phyloP scores from a whole-genome alignment of 1,140 invertebrate species.

The Meloidogyne chitwoodi region DNA sequence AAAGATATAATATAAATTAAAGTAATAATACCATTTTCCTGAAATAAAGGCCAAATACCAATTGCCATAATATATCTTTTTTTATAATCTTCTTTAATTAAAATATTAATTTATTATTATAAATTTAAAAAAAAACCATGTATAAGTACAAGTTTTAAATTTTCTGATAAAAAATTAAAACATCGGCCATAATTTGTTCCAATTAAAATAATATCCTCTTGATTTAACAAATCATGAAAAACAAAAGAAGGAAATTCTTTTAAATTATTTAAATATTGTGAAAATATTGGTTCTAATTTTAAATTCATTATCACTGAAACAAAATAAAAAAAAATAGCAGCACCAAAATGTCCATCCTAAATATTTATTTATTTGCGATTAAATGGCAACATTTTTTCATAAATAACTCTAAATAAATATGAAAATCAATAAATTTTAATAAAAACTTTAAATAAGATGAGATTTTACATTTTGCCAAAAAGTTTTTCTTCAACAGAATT shows the following conservation, averaged over 20 bases:
- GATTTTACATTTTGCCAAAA: no score
- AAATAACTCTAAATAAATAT: no score
- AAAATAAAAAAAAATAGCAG: no score
- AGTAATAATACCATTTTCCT: background rate
- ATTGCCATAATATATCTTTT: conserved; percentile 17
- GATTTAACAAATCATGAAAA: background rate
- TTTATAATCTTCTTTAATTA: conserved; percentile 10
- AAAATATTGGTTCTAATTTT: background rate
- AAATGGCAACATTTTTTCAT: no score
- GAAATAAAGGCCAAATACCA: conserved; percentile 6
- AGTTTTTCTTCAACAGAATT: background rate
- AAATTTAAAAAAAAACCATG: background rate
- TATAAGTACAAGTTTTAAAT: background rate
- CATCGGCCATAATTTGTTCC: conserved; percentile 14
- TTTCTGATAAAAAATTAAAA: conserved; percentile 1
- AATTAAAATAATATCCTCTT: background rate
- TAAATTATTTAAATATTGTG: background rate
- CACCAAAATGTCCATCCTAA: background rate
- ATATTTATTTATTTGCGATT: no score
- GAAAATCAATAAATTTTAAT: no score
- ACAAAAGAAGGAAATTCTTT: background rate
- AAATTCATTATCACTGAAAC: background rate
- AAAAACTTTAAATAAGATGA: no score
- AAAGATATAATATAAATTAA: background rate
- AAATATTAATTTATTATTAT: conserved; percentile 1